These are phyloP conservation scores for Protonemura montana DNA, from an alignment of 2,888 invertebrate species.

Conservation along the genomic window DNA sequence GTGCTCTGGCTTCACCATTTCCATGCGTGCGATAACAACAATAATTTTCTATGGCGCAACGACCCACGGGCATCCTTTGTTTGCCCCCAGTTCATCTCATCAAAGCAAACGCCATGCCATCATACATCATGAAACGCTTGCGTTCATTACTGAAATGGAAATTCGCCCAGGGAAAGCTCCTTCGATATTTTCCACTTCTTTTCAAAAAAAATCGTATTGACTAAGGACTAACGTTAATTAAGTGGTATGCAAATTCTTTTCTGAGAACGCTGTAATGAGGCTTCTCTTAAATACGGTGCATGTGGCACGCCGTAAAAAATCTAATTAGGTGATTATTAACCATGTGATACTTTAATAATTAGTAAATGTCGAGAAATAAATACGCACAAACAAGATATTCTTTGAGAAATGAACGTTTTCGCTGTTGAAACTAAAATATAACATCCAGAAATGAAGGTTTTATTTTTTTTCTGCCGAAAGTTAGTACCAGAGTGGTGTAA, in stretches of 20 bases:
- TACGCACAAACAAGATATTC: not conserved
- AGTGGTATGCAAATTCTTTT: not conserved
- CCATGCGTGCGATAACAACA: not conserved
- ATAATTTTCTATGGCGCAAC: not conserved
- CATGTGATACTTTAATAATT: not conserved
- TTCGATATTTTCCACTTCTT: not conserved
- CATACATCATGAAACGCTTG: not conserved
- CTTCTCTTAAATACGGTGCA: not conserved
- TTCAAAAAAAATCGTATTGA: not conserved
- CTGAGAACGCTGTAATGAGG: not conserved
- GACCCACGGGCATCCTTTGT: not conserved
- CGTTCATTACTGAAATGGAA: constrained; percentile 4
- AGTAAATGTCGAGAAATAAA: not conserved
- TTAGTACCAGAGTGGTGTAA: not conserved
- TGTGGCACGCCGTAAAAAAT: not conserved
- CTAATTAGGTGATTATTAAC: not conserved
- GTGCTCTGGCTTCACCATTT: not conserved
- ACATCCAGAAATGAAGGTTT: not conserved
- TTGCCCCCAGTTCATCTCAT: not conserved
- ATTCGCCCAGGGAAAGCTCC: not conserved
- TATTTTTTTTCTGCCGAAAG: not conserved
- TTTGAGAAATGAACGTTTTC: not conserved
- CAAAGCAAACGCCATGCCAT: not conserved
- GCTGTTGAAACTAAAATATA: not conserved
- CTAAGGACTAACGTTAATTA: not conserved